Conservation (phyloP, 2,888 invertebrate species). For the Drosophila borborema region DNA sequence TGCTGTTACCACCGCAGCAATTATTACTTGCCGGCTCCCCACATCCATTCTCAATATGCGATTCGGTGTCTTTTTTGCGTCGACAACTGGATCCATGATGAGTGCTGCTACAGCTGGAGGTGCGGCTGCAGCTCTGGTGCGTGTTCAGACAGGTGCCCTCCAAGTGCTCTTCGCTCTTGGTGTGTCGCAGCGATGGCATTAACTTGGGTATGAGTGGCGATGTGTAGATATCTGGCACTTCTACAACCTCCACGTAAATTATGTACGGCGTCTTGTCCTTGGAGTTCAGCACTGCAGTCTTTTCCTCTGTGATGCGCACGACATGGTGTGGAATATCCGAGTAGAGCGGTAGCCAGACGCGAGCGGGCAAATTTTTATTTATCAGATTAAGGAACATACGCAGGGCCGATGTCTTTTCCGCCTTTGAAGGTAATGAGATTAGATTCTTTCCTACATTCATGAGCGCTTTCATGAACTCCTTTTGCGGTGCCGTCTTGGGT, state of each 20-base stretch:
- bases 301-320: slow-evolving; percentile 97
- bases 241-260: slow-evolving; percentile 98
- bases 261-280: slow-evolving; percentile 97
- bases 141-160: slow-evolving; percentile 81
- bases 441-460: slow-evolving; percentile 94
- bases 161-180: slow-evolving; percentile 97
- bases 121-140: slow-evolving; percentile 76
- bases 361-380: slow-evolving; percentile 98
- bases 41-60: slow-evolving; percentile 34
- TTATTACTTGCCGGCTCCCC: slow-evolving; percentile 49
- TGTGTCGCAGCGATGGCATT: slow-evolving; percentile 94
- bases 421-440: slow-evolving; percentile 93
- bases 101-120: slow-evolving; percentile 80
- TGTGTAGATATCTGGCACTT: slow-evolving; percentile 92
- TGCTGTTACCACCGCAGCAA: slow-evolving; percentile 40
- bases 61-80: slow-evolving; percentile 62
- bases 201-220: slow-evolving; percentile 96
- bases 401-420: slow-evolving; percentile 95
- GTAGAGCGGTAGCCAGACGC: slow-evolving; percentile 98
- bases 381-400: slow-evolving; percentile 96
- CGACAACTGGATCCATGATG: slow-evolving; percentile 72
- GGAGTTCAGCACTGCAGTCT: slow-evolving; percentile 98
- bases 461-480: slow-evolving; percentile 94
- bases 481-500: slow-evolving; percentile 92
- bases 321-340: slow-evolving; percentile 95